Percentiles rank a stretch among this genome's conserved stretches.
These are phyloP conservation scores for Epinephelus malabaricus DNA, from an alignment of 2,797 vertebrate genomes.

Conservation along the genomic window DNA sequence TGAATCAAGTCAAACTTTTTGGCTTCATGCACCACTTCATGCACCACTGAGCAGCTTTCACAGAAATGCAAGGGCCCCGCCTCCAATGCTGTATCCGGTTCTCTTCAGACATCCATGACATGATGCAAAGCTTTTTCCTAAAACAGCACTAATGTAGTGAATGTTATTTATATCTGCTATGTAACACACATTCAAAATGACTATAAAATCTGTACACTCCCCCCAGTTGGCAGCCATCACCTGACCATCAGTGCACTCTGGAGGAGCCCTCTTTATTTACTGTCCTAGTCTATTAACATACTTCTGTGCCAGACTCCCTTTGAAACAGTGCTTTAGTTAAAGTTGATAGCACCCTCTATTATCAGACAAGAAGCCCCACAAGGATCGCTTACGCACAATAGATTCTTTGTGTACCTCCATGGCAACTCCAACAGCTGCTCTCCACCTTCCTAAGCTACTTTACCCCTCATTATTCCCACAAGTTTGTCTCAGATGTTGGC, in stretches of 20 bases:
- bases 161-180: too few species aligned
- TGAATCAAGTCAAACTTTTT: too few species aligned
- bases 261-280: slow-evolving; percentile 9
- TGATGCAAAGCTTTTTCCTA: too few species aligned
- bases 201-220: neutral
- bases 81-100: too few species aligned
- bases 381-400: slow-evolving; percentile 59
- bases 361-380: slow-evolving; percentile 57
- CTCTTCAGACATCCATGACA: too few species aligned
- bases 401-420: slow-evolving; percentile 67
- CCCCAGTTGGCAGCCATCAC: neutral
- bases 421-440: slow-evolving; percentile 51
- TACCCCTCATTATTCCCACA: neutral
- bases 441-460: slow-evolving; percentile 57
- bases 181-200: neutral
- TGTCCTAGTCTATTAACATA: slow-evolving; percentile 40
- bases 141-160: too few species aligned
- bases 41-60: too few species aligned
- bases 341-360: slow-evolving; percentile 52
- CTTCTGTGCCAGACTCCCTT: slow-evolving; percentile 27
- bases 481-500: neutral
- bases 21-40: too few species aligned
- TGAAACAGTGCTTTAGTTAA: slow-evolving; percentile 40
- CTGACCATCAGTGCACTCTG: neutral
- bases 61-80: too few species aligned